Evolutionary conservation across 1,140 invertebrate genomes (phyloP), one percentile per base, ranked within the genome.

Genomic region (Ceratitis capitata): DNA sequence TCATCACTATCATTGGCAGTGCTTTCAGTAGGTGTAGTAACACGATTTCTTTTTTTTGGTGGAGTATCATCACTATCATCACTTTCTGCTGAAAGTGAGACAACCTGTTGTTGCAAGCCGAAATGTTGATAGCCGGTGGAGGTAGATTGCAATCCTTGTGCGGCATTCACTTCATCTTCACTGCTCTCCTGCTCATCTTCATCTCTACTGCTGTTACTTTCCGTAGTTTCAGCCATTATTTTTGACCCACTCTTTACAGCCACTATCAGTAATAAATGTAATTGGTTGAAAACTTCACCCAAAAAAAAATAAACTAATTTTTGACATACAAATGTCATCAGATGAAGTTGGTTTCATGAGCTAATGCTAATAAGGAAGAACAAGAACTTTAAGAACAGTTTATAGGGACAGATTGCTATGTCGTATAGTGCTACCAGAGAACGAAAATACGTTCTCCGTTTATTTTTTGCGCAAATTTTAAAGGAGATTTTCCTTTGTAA

Each of bases 151-250:
- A 23, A 19, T 12, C 7, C 12, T 45, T 45, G 19, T 78, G 39
- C 56, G 10, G 23, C 16, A 78, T 45, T 2, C n/a, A 26, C 4
- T 12, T 78, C 69, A 23, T n/a, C 69, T 0, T 78, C 35, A 29
- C 69, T 78, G n/a, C 82, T 83, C 4, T 83, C 82, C 1, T n/a
- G n/a, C n/a, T 83, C 82, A 7, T 83, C 26, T 26, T 83, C 47
- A 26, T 53, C 82, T 53, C 32, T 51, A 51, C 29, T 83, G n/a
- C 82, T 83, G 19, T 78, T 26, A 23, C 19, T 78, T 78, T 42
- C 64, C 0, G 29, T n/a, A 2, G 39, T 74, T 74, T 78, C 69
- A 23, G 69, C 39, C 69, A 78, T 78, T n/a, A n/a, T n/a, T n/a
- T n/a, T n/a, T 78, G 58, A 64, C n/a, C n/a, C n/a, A n/a, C n/a